phyloP scores from a whole-genome alignment of 2,797 vertebrate species.

The Melanotaenia pygmaea region DNA sequence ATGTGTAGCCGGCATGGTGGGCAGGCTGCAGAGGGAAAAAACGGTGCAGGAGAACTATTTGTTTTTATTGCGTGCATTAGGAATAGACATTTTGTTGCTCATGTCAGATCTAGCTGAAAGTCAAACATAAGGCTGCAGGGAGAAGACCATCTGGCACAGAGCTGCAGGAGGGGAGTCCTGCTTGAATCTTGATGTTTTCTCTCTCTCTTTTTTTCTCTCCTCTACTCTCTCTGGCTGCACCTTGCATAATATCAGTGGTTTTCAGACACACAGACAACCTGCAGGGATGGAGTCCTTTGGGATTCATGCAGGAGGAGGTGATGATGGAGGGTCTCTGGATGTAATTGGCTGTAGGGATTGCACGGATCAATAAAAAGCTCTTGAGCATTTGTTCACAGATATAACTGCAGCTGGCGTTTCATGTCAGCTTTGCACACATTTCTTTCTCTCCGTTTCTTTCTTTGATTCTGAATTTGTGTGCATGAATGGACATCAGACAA shows the following conservation, averaged over 20 bases:
- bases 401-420: conserved; percentile 37
- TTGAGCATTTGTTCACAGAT: conserved; percentile 1
- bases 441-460: conserved; percentile 3
- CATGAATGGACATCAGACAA: conserved; percentile 66
- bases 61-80: neutral
- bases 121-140: conserved; percentile 53
- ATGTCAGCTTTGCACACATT: conserved; percentile 19
- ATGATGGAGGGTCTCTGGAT: conserved; percentile 32
- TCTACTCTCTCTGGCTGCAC: conserved; percentile 26
- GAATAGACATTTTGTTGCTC: neutral
- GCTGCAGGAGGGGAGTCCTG: conserved; percentile 63
- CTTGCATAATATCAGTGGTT: conserved; percentile 34
- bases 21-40: neutral
- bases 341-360: conserved; percentile 26
- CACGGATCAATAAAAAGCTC: conserved; percentile 46
- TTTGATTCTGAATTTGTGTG: conserved; percentile 50
- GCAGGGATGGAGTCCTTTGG: conserved; percentile 37
- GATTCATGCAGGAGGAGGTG: conserved; percentile 45
- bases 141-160: conserved; percentile 71
- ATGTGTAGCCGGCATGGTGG: no score
- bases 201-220: neutral
- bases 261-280: conserved; percentile 44
- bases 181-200: conserved; percentile 1
- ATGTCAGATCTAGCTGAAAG: conserved; percentile 1
- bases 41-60: neutral